Evolutionary conservation across 1,140 invertebrate species (phyloP).

Genomic region (Lethrus apterus): DNA sequence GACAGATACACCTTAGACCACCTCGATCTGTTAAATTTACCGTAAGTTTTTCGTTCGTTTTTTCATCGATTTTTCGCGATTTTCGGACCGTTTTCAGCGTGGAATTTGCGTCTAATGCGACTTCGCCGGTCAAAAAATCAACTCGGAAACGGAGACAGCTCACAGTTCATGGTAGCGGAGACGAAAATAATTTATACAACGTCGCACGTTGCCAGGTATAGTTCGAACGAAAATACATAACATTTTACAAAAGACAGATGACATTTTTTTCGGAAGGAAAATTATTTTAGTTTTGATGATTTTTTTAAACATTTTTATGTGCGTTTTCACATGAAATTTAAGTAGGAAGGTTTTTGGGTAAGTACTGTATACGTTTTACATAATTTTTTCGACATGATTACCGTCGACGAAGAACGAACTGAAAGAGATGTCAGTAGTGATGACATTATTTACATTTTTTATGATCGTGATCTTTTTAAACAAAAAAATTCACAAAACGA

Average conservation of each 20-base stretch:
- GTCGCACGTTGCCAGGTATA: conserved; percentile 3
- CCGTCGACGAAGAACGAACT: no score
- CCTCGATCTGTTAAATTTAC: conserved; percentile 17
- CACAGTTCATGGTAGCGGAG: neutral
- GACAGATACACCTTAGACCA: conserved; percentile 16
- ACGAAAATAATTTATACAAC: neutral
- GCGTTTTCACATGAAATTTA: no score
- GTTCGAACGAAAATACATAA: neutral
- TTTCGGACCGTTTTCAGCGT: conserved; percentile 2
- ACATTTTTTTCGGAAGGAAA: conserved; percentile 6
- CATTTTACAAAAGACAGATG: conserved; percentile 5
- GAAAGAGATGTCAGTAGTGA: no score
- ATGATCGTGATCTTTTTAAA: no score
- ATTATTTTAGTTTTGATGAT: conserved; percentile 6
- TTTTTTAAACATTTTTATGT: conserved; percentile 3
- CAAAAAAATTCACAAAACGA: no score
- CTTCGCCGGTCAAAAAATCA: neutral
- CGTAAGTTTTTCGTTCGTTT: no score
- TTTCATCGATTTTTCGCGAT: neutral
- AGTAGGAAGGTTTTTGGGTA: no score
- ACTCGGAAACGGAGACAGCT: neutral
- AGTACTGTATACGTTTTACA: no score
- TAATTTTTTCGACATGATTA: no score
- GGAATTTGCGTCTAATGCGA: conserved; percentile 2
- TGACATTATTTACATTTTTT: no score